Base-by-base conservation (phyloP, 2,797 vertebrate genomes). In the Argentina silus region DNA sequence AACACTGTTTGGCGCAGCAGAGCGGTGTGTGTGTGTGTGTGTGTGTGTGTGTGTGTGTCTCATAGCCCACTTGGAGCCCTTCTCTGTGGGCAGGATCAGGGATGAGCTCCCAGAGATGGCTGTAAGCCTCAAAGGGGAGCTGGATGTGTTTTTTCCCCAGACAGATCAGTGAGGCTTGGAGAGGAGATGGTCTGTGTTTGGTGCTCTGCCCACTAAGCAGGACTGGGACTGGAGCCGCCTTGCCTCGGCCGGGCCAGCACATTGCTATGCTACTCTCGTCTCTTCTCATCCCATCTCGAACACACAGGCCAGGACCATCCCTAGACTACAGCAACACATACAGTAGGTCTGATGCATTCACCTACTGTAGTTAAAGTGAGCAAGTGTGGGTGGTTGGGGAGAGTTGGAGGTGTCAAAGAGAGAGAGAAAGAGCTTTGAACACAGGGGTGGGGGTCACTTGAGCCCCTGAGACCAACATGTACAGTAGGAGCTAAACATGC, bases 41-140 rank as follows among this genome's bases (percentile, higher is more conserved):
- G 55, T 9, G 15, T 7, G 55, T 17, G 15, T 51, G 50, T 51
- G 50, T 14, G 12, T 14, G 50, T 8, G 73, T 70, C 53, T 80
- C 75, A 68, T 78, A 59, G 73, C 73, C 61, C 74, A 56, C 74
- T 72, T 42, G 17, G 47, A 50, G 64, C 17, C n/a, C 69, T 23
- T 67, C n/a, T 75, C 77, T 70, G 44, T 69, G 59, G 73, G 81
- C 59, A 85, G 55, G 15, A 74, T 77, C 78, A 80, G 5, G 10
- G 17, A 74, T 76, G 74, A 78, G 48, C 62, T 70, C 36, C n/a
- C 0, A n/a, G 62, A 57, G 67, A 56, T 23, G 63, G 44, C 63
- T 56, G 43, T 62, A 53, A 6, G 68, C 67, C n/a, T 59, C 53
- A 69, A n/a, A 42, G 1, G 5, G 2, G 9, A 17, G 50, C 17